A percentile compares a stretch with the other conserved stretches of the same genome.
Conservation (phyloP, 2,797 vertebrate genomes). For the Eulemur albifrons region DNA sequence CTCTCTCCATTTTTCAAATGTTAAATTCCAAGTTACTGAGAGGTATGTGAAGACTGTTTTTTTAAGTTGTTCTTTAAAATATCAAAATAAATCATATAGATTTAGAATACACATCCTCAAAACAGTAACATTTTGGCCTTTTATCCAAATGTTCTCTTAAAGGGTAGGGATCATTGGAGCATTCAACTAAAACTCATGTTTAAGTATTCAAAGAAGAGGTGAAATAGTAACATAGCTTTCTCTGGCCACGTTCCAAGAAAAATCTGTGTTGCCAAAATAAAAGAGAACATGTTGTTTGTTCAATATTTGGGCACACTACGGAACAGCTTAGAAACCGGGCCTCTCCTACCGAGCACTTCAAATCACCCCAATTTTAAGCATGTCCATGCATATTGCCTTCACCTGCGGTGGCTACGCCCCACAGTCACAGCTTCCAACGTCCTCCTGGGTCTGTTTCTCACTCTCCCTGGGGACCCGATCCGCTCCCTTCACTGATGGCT, state of each 20-base stretch:
- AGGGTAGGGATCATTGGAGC: background rate
- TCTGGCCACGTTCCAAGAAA: slow-evolving; percentile 39
- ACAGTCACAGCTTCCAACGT: background rate
- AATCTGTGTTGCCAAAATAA: slow-evolving; percentile 1
- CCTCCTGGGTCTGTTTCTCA: background rate
- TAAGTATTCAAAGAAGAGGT: slow-evolving; percentile 13
- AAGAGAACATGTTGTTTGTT: slow-evolving; percentile 36
- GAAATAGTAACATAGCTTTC: background rate
- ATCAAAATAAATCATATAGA: slow-evolving; percentile 26
- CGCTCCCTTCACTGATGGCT: background rate
- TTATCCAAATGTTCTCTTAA: background rate
- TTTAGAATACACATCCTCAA: slow-evolving; percentile 28
- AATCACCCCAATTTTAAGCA: background rate
- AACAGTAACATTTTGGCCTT: slow-evolving; percentile 1
- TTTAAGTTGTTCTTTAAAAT: background rate
- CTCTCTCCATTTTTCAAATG: background rate
- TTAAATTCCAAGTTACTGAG: background rate
- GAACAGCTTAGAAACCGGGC: background rate
- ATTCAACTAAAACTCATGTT: background rate
- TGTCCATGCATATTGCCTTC: background rate
- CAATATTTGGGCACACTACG: background rate
- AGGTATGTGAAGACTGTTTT: background rate
- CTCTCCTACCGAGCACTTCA: slow-evolving; percentile 39
- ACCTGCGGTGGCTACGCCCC: background rate
- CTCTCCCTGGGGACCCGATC: background rate